Evolutionary conservation across 2,888 invertebrate species (phyloP).

Genomic region (Antitype chi): DNA sequence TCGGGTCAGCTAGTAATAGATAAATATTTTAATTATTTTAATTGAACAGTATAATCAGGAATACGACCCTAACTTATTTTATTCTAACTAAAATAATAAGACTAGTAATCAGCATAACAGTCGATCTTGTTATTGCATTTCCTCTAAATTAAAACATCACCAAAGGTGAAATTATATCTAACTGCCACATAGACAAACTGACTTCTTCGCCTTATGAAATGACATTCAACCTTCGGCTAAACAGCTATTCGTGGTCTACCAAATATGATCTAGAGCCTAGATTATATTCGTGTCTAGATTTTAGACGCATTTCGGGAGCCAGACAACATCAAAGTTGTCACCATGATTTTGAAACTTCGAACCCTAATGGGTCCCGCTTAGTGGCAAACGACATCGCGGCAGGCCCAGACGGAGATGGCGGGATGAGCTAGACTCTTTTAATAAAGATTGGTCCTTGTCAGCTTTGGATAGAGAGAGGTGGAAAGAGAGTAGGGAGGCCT

Average conservation of each 20-base stretch:
- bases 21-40: background rate
- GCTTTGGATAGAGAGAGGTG: too few species aligned
- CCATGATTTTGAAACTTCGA: background rate
- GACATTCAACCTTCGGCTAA: background rate
- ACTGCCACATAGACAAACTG: background rate
- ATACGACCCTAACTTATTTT: background rate
- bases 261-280: too few species aligned
- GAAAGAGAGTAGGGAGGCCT: too few species aligned
- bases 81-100: too few species aligned
- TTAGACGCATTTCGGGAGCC: background rate
- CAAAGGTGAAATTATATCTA: background rate
- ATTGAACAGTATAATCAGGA: background rate
- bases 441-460: too few species aligned
- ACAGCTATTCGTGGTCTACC: too few species aligned
- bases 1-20: too few species aligned
- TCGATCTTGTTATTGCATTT: background rate
- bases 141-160: background rate
- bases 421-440: too few species aligned
- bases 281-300: too few species aligned
- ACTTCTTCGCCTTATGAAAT: background rate
- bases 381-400: too few species aligned
- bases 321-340: background rate
- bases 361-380: conserved; percentile 19
- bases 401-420: too few species aligned
- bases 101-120: background rate